A percentile compares a stretch with the other conserved stretches of the same genome.
phyloP scores from a whole-genome alignment of 2,888 invertebrate species.

The Nipponacmea schrenckii region DNA sequence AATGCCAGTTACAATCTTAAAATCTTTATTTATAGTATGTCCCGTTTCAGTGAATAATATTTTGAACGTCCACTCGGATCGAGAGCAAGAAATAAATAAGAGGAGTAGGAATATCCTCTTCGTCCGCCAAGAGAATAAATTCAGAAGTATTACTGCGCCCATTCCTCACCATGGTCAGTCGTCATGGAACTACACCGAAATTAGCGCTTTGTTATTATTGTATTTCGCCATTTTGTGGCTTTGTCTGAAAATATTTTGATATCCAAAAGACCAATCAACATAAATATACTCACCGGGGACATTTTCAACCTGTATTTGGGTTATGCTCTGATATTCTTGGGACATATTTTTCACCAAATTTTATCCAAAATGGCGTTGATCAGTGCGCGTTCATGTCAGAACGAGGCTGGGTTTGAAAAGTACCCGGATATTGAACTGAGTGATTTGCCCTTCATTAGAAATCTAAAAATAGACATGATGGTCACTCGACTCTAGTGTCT shows the following conservation, averaged over 20 bases:
- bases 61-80: background rate
- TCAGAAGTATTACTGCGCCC: constrained; percentile 49
- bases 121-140: constrained; percentile 33
- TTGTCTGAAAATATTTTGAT: background rate
- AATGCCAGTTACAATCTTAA: background rate
- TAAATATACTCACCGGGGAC: constrained; percentile 45
- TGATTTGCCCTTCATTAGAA: constrained; percentile 5
- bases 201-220: constrained; percentile 21
- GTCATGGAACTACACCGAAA: constrained; percentile 38
- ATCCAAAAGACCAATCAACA: constrained; percentile 8
- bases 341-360: constrained; percentile 51
- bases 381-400: constrained; percentile 27
- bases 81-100: background rate
- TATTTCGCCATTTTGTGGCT: background rate
- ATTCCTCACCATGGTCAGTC: constrained; percentile 27
- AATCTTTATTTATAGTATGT: constrained; percentile 1
- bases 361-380: constrained; percentile 40
- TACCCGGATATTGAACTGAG: constrained; percentile 35
- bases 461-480: background rate
- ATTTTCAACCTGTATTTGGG: constrained; percentile 57
- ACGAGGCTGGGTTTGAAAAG: constrained; percentile 38
- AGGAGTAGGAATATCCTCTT: constrained; percentile 46
- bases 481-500: too few species aligned
- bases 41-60: background rate
- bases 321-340: constrained; percentile 46